Conservation (phyloP, 2,888 invertebrate species). For the Tipula lateralis region DNA sequence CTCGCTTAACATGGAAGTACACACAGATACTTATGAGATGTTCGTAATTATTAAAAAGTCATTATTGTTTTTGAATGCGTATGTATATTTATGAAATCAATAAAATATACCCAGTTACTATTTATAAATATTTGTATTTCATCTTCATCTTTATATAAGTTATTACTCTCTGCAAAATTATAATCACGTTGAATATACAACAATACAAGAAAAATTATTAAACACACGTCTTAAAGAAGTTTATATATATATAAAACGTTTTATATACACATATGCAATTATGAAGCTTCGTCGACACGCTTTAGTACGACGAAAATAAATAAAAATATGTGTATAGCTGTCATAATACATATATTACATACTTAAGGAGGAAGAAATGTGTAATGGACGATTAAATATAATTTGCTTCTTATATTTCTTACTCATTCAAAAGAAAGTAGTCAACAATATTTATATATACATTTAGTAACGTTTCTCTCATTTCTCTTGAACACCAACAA, state of each 20-base stretch:
- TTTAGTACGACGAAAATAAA: not conserved
- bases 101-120: too few species aligned
- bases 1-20: too few species aligned
- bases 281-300: not conserved
- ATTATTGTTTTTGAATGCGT: too few species aligned
- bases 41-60: too few species aligned
- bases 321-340: not conserved
- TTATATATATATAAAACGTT: not conserved
- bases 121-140: too few species aligned
- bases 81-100: too few species aligned
- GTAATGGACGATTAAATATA: not conserved
- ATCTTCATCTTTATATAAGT: too few species aligned
- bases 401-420: not conserved
- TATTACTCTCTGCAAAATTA: too few species aligned
- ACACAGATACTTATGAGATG: too few species aligned
- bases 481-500: not conserved
- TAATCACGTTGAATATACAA: too few species aligned
- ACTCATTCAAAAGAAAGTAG: conserved; percentile 2
- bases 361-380: not conserved
- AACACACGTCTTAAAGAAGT: not conserved
- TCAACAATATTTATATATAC: not conserved
- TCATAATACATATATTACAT: too few species aligned
- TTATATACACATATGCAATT: not conserved
- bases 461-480: not conserved
- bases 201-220: not conserved